Evolutionary conservation across 2,797 vertebrate species (phyloP), one percentile per base, ranked within the genome.

Genomic region (Macrochelys suwanniensis): DNA sequence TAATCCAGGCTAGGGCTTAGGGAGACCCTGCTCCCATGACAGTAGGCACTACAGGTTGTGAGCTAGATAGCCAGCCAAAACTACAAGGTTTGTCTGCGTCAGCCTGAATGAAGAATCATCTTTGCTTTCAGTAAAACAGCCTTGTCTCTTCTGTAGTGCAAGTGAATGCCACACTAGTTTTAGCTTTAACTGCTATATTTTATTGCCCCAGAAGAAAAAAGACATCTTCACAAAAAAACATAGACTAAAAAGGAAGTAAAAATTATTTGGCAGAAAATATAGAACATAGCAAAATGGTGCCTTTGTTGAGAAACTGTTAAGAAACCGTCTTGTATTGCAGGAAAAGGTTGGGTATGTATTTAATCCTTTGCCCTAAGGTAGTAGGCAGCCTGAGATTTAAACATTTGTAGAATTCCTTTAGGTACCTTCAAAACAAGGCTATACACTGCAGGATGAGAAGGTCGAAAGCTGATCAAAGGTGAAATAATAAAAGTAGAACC

Each of bases 401-500:
- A 89, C 68, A 4, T 82, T 82, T 96, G 85, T 82, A 94, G 42
- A 56, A 54, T 80, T 11, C 59, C 94, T 28, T 74, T 59, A 82
- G 45, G 28, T 28, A 84, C 77, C 25, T 91, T 83, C 37, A 93
- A 88, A 85, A 56, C n/a, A 92, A 79, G 87, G 59, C 31, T 37
- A 71, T 65, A 79, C 61, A 95, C 93, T 94, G 93, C 77, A 95
- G 82, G 47, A 31, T 31, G 53, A 47, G 26, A 84, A 96, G 71
- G 84, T 26, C 59, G 1, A 87, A 83, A 92, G 33, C 0, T 0
- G 1, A 82, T 94, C 51, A 95, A 89, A 96, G n/a, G 33, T 71
- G 54, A 5, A 76, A 88, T 81, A 94, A 92, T 51, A 50, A 96
- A 93, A 88, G 53, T 3, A 93, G 82, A 96, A 95, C 84, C 78